Conservation (phyloP, 2,113 vertebrate genomes). For the Mesitornis unicolor region DNA sequence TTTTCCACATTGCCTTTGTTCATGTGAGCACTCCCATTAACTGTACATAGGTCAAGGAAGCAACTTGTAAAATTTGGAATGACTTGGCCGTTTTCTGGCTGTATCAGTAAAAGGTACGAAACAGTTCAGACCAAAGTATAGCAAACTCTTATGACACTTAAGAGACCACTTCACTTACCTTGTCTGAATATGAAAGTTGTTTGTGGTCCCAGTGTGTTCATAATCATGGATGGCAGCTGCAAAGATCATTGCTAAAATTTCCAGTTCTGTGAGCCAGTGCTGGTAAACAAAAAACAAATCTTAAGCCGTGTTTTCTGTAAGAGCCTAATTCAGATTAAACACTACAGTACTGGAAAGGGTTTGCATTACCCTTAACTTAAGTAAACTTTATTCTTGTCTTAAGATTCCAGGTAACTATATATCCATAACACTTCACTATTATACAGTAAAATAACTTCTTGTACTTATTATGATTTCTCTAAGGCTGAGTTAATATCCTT, state of each 20-base stretch:
- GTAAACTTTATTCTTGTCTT: not conserved
- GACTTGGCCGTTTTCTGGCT: not conserved
- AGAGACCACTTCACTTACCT: constrained; percentile 73
- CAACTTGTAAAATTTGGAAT: not conserved
- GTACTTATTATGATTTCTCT: not conserved
- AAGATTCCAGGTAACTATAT: not conserved
- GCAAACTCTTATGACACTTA: not conserved
- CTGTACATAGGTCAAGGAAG: not conserved
- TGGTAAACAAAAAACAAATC: constrained; percentile 66
- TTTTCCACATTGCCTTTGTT: not conserved
- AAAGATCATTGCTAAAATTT: constrained; percentile 98
- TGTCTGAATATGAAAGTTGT: constrained; percentile 98
- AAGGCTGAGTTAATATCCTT: not conserved
- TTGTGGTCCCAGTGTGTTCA: constrained; percentile 97
- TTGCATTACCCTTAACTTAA: not conserved
- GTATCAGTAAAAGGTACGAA: not conserved
- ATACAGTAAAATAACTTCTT: not conserved
- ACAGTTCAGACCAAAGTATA: not conserved
- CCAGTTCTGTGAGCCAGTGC: constrained; percentile 99
- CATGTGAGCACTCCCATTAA: not conserved
- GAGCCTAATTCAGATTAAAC: not conserved
- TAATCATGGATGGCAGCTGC: constrained; percentile 97
- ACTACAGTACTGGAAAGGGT: not conserved
- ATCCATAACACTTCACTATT: not conserved
- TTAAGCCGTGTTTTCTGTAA: not conserved